phyloP scores from a whole-genome alignment of 2,888 invertebrate species.

The Cephus pulcher region DNA sequence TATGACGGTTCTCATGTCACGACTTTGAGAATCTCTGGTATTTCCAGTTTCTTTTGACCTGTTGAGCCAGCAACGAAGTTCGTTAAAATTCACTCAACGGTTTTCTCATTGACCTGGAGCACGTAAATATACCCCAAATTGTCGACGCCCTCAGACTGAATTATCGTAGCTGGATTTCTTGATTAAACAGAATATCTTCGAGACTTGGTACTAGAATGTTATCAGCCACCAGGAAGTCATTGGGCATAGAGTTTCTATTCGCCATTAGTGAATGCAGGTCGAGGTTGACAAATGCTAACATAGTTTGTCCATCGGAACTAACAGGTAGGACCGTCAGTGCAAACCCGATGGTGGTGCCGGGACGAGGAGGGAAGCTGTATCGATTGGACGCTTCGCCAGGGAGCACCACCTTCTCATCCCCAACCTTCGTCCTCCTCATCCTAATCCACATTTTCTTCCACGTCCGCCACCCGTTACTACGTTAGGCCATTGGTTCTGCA shows the following conservation, averaged over 20 bases:
- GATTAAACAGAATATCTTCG: background rate
- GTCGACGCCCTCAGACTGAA: background rate
- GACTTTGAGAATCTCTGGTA: background rate
- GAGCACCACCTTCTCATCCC: constrained; percentile 34
- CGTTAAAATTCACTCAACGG: background rate
- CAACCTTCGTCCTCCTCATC: background rate
- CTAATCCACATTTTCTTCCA: background rate
- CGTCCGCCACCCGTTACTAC: background rate
- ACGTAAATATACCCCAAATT: background rate
- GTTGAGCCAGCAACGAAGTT: background rate
- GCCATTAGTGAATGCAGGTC: background rate
- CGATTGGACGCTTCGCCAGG: constrained; percentile 61
- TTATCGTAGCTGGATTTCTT: background rate
- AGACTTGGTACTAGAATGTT: background rate
- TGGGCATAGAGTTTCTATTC: background rate
- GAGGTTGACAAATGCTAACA: background rate
- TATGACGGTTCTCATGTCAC: background rate
- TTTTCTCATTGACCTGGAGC: background rate
- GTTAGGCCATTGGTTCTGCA: background rate
- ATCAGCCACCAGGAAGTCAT: background rate
- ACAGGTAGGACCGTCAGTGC: constrained; percentile 17
- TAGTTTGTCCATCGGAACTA: constrained; percentile 8
- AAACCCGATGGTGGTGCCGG: constrained; percentile 10
- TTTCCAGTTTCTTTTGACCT: background rate
- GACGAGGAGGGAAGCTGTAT: constrained; percentile 58